Evolutionary conservation across 2,797 vertebrate genomes (phyloP), one percentile per base, ranked within the genome.

Genomic region (Rhynchotus rufescens): DNA sequence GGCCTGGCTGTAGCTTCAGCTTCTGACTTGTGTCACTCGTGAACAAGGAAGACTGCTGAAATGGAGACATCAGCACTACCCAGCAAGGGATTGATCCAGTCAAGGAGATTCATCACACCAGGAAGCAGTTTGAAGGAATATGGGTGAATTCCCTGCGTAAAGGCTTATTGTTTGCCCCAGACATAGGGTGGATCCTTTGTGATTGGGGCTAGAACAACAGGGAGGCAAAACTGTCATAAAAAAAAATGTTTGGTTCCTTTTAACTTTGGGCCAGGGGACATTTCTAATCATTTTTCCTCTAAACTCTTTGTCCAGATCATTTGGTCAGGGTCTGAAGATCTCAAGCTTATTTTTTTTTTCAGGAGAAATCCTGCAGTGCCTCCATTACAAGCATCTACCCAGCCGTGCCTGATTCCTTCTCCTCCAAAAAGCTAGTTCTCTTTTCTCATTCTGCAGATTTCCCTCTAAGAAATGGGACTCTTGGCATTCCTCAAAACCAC

Each of bases 401-500:
- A 4, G 7, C 6, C 23, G 9, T 3, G 10, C 36, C 60, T 74
- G 4, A 0, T 7, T 34, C 45, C 19, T 42, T 52, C 52, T 25
- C 15, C 22, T 56, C 62, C 20, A 15, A 32, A 57, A 56, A 15
- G 20, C 17, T n/a, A n/a, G 16, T 30, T 14, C 17, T n/a, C 30
- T 56, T 56, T n/a, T 56, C 34, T 26, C 47, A 6, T 47, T 36
- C 66, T 44, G 13, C 4, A 1, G 26, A 28, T 30, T 30, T 30
- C 45, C 36, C 47, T 23, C 36, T 1, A 19, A 4, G 21, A n/a
- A 51, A 17, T 3, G 2, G 52, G 56, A 28, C 51, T 14, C 7
- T 4, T 22, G 6, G 5, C 0, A 6, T 0, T n/a, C 25, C 61
- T 23, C 65, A 7, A 4, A 36, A 47, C 45, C 26, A 9, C 30